phyloP scores from a whole-genome alignment of 1,140 invertebrate genomes.

The Diprion similis region DNA sequence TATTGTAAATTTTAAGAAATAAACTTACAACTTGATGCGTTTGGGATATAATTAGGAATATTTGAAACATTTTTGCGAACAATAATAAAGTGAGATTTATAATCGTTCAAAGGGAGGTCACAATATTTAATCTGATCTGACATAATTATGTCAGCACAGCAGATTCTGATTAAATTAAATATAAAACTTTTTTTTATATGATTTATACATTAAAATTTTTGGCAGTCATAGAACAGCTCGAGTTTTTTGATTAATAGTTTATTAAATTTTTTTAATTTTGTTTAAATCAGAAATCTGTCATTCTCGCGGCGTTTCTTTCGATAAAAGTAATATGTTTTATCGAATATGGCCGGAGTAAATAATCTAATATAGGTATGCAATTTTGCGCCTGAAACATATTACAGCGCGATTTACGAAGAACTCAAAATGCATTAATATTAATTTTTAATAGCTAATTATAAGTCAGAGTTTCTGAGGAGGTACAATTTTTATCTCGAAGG shows the following conservation, averaged over 20 bases:
- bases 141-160: background rate
- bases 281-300: no score
- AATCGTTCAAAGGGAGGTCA: background rate
- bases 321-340: no score
- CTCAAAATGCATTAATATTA: background rate
- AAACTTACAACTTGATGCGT: no score
- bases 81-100: background rate
- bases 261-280: no score
- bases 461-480: background rate
- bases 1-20: no score
- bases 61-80: background rate
- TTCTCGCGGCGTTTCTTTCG: no score
- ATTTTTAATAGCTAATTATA: background rate
- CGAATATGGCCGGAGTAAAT: no score
- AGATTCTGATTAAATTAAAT: background rate
- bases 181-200: background rate
- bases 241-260: background rate
- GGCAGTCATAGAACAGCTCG: slow-evolving; percentile 1
- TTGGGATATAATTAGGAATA: no score
- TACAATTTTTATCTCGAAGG: background rate
- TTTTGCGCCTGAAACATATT: no score
- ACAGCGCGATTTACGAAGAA: background rate
- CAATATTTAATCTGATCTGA: background rate
- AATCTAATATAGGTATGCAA: no score
- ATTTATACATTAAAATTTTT: background rate